These are phyloP conservation scores for Dicycla oo DNA, from an alignment of 2,888 invertebrate species.

Conservation along the genomic window DNA sequence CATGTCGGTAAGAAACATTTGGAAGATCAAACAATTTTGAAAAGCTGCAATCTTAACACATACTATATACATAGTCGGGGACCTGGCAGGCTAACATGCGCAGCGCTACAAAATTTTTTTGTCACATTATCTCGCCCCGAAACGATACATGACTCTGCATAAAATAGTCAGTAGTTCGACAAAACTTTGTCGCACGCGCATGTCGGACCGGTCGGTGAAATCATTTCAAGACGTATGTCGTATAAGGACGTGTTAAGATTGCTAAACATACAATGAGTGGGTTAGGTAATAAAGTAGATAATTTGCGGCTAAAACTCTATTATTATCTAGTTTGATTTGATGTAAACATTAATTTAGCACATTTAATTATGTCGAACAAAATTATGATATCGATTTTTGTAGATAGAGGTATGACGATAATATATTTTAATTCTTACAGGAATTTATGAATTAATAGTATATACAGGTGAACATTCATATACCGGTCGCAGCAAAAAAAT, in stretches of 20 bases:
- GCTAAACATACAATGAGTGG: slow-evolving; percentile 63
- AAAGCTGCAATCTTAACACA: slow-evolving; percentile 51
- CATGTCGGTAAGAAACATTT: slow-evolving; percentile 63
- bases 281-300: slow-evolving; percentile 63
- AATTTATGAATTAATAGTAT: too few relatives aligned
- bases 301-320: slow-evolving; percentile 36
- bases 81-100: not conserved
- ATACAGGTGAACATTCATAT: too few relatives aligned
- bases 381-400: slow-evolving; percentile 38
- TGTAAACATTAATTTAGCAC: slow-evolving; percentile 51
- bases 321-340: slow-evolving; percentile 26
- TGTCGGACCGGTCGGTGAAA: not conserved
- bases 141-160: not conserved
- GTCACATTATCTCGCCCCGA: not conserved
- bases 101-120: not conserved
- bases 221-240: not conserved
- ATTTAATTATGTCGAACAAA: slow-evolving; percentile 26
- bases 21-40: slow-evolving; percentile 59
- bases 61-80: not conserved
- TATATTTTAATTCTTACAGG: too few relatives aligned
- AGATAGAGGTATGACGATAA: slow-evolving; percentile 12
- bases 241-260: slow-evolving; percentile 33
- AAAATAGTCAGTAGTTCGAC: not conserved
- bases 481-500: too few relatives aligned
- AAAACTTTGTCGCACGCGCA: not conserved